These are phyloP conservation scores for Phthorimaea operculella DNA, from an alignment of 1,140 invertebrate genomes.

Conservation along the genomic window DNA sequence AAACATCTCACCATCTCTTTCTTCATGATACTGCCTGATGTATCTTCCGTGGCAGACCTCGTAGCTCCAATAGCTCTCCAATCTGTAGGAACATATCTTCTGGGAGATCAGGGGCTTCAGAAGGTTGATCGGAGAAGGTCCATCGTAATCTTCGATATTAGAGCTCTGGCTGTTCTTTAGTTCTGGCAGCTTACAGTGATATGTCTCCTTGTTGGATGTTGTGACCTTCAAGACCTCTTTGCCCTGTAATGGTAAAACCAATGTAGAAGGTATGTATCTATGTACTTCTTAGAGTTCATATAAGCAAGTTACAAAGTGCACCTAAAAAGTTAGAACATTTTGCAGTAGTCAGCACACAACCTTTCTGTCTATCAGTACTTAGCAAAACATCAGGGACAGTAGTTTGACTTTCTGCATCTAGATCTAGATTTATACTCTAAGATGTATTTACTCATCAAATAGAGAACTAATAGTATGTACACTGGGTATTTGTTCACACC, in stretches of 20 bases:
- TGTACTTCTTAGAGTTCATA: too few species aligned
- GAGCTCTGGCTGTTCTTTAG: conserved; percentile 69
- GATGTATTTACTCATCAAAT: too few species aligned
- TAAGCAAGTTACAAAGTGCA: too few species aligned
- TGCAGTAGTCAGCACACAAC: too few species aligned
- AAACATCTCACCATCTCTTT: conserved; percentile 81
- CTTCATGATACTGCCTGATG: conserved; percentile 95
- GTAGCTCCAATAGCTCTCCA: conserved; percentile 98
- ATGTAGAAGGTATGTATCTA: conserved; percentile 16
- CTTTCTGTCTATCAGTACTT: too few species aligned
- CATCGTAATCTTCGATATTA: conserved; percentile 71
- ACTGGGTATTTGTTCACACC: too few species aligned
- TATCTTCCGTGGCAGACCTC: conserved; percentile 94
- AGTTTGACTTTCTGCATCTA: too few species aligned
- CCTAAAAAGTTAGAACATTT: too few species aligned
- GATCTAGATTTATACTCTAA: too few species aligned
- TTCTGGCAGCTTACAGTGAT: conserved; percentile 81
- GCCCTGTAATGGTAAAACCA: conserved; percentile 31
- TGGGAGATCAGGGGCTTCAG: conserved; percentile 80
- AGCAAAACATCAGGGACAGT: too few species aligned
- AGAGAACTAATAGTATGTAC: too few species aligned
- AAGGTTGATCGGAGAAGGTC: conserved; percentile 80
- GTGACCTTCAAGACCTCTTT: conserved; percentile 69
- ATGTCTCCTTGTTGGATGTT: conserved; percentile 76
- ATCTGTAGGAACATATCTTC: conserved; percentile 82